Conservation (phyloP, 2,113 vertebrate genomes). For the Crotalus helleri region DNA sequence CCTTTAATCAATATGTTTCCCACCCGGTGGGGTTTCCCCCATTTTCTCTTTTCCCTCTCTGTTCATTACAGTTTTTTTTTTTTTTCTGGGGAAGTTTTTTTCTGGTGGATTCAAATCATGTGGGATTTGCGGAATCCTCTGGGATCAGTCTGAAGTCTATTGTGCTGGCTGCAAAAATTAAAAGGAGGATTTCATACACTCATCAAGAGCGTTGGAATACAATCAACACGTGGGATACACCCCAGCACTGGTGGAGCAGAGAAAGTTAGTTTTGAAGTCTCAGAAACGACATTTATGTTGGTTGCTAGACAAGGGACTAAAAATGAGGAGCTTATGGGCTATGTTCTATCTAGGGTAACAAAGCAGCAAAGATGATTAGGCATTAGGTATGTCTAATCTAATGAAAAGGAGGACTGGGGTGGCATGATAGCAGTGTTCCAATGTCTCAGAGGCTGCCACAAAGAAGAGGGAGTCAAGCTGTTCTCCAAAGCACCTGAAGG, state of each 20-base stretch:
- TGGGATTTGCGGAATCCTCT: neutral
- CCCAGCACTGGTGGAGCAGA: neutral
- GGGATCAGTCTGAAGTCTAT: neutral
- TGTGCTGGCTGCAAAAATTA: neutral
- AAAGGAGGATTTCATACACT: neutral
- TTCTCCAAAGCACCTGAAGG: neutral
- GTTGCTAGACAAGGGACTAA: neutral
- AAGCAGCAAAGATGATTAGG: neutral
- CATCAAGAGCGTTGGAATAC: neutral
- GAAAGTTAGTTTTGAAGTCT: neutral
- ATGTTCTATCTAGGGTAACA: neutral
- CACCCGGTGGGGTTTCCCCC: neutral
- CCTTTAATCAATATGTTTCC: neutral
- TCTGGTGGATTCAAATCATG: neutral
- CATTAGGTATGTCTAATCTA: neutral
- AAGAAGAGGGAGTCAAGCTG: neutral
- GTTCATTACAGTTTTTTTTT: neutral
- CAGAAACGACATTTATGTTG: neutral
- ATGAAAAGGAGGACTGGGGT: neutral
- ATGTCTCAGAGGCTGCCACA: neutral
- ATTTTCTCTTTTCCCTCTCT: neutral
- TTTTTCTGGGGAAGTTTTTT: neutral
- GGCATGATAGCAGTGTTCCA: fast-evolving
- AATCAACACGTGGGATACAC: neutral
- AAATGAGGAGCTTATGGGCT: neutral